phyloP scores from a whole-genome alignment of 2,113 vertebrate genomes.

The Tupaia tana region DNA sequence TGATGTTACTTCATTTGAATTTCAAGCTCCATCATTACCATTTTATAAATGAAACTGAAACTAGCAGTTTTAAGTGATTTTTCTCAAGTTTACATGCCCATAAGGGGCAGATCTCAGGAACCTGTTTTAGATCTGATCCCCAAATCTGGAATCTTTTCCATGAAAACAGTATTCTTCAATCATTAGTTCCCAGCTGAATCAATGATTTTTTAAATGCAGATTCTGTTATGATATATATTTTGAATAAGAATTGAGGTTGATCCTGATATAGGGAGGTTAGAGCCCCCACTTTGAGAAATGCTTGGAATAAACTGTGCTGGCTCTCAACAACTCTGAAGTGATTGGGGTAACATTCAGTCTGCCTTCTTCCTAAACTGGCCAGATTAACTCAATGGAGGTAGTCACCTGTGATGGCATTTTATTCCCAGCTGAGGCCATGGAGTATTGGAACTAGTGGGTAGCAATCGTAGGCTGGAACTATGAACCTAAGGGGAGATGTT shows the following conservation, averaged over 20 bases:
- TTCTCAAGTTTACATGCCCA: not conserved
- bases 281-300: not conserved
- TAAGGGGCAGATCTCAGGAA: not conserved
- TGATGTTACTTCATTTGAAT: not conserved
- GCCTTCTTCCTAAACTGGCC: not conserved
- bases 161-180: conserved; percentile 19
- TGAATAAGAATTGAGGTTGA: conserved; percentile 15
- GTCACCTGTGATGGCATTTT: not conserved
- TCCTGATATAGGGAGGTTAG: not conserved
- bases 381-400: not conserved
- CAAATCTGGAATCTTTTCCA: conserved; percentile 1
- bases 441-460: not conserved
- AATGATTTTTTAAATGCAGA: not conserved
- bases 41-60: conserved; percentile 45
- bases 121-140: not conserved
- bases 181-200: conserved; percentile 11
- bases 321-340: not conserved
- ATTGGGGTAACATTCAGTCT: not conserved
- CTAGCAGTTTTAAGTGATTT: conserved; percentile 2
- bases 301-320: not conserved
- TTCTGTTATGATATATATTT: not conserved
- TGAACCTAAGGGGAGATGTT: not conserved
- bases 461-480: not conserved
- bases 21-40: conserved; percentile 4
- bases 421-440: not conserved